These are phyloP conservation scores for Sapayoa aenigma DNA, from an alignment of 2,113 vertebrate genomes.

Conservation along the genomic window DNA sequence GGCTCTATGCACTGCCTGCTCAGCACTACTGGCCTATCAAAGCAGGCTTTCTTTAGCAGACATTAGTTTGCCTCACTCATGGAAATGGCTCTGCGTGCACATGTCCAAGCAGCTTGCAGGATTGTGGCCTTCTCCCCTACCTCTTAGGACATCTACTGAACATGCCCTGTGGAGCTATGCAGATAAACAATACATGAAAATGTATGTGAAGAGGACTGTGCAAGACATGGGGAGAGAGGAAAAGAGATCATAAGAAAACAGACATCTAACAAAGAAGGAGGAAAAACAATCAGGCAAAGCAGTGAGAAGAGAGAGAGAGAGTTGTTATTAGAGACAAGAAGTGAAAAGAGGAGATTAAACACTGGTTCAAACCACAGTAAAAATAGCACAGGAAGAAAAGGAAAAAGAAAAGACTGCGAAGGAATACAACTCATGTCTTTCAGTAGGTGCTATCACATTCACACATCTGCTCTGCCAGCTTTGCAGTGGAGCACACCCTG, in stretches of 20 bases:
- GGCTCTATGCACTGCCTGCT: neutral
- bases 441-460: constrained; percentile 7
- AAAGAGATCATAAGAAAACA: neutral
- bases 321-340: neutral
- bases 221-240: neutral
- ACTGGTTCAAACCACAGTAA: constrained; percentile 25
- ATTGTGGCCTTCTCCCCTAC: neutral
- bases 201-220: neutral
- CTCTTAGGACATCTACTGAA: neutral
- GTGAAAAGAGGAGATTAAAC: constrained; percentile 45
- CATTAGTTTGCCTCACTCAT: accelerated
- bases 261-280: neutral
- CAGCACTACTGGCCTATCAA: neutral
- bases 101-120: neutral
- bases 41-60: neutral
- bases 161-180: neutral
- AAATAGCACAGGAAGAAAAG: constrained; percentile 20
- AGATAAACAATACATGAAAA: neutral
- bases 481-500: neutral
- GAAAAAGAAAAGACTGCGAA: neutral
- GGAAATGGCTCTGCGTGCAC: neutral
- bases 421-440: neutral
- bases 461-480: neutral
- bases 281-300: neutral
- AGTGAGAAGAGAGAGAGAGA: neutral